Percentiles rank a stretch among this genome's conserved stretches.
Conservation (phyloP, 2,113 vertebrate species). For the Phycodurus eques region DNA sequence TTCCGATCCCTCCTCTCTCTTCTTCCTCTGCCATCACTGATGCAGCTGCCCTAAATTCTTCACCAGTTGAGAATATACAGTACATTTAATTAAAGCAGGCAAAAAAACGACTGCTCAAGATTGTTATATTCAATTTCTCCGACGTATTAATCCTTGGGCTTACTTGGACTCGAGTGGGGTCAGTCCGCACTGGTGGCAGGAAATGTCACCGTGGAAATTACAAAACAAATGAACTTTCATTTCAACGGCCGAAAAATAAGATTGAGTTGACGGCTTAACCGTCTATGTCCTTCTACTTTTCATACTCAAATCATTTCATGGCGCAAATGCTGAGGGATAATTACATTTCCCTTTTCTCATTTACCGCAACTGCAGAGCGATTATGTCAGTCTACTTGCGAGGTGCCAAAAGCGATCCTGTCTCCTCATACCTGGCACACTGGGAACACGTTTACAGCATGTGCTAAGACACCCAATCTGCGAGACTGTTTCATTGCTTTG, state of each 20-base stretch:
- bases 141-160: conserved; percentile 45
- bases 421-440: no score
- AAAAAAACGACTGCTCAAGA: conserved; percentile 40
- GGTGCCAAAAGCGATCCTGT: no score
- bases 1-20: conserved; percentile 41
- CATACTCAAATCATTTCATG: not conserved
- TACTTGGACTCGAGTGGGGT: conserved; percentile 35
- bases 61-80: conserved; percentile 46
- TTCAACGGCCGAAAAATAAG: conserved; percentile 44
- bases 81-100: conserved; percentile 62
- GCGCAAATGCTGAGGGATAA: not conserved
- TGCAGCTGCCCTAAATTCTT: conserved; percentile 64
- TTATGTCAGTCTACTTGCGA: no score
- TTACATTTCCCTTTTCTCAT: not conserved
- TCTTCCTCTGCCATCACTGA: conserved; percentile 29
- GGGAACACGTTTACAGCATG: no score
- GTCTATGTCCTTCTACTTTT: conserved; percentile 6
- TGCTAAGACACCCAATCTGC: no score
- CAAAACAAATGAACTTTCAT: conserved; percentile 62
- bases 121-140: conserved; percentile 30
- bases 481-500: no score
- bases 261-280: conserved; percentile 45
- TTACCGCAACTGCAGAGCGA: not conserved
- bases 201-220: conserved; percentile 63
- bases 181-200: conserved; percentile 43